A percentile compares a stretch with the other conserved stretches of the same genome.
These are phyloP conservation scores for Hirudinaria manillensis DNA, from an alignment of 2,888 invertebrate genomes.

Conservation along the genomic window DNA sequence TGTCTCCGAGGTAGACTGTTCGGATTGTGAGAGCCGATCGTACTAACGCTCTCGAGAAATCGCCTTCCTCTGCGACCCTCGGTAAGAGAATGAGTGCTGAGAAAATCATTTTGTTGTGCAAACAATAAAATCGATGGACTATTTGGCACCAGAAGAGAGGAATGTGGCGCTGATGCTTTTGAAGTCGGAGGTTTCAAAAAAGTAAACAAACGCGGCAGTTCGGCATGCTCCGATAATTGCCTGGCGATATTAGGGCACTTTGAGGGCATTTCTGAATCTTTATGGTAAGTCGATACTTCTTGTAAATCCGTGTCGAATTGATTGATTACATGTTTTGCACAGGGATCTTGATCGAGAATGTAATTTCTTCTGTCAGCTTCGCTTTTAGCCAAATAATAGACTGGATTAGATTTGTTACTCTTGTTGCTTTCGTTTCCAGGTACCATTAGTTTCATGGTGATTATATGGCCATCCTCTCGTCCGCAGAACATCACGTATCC, in stretches of 20 bases:
- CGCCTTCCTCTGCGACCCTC: not conserved
- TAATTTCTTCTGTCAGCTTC: conserved; percentile 28
- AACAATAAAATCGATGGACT: conserved; percentile 11
- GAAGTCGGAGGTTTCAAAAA: conserved; percentile 17
- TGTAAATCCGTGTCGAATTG: conserved; percentile 27
- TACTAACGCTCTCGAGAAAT: not conserved
- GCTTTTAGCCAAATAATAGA: conserved; percentile 19
- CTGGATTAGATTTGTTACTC: not conserved
- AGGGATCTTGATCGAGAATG: conserved; percentile 29
- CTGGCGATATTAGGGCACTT: not conserved
- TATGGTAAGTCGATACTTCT: conserved; percentile 7
- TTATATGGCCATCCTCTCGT: conserved; percentile 40
- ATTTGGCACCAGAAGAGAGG: not conserved
- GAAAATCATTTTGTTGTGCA: conserved; percentile 6
- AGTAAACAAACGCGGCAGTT: conserved; percentile 22
- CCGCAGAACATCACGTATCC: conserved; percentile 40
- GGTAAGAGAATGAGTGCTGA: not conserved
- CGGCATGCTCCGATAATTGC: conserved; percentile 25
- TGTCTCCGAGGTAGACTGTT: conserved; percentile 21
- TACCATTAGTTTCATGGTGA: conserved; percentile 39
- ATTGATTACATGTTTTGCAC: not conserved
- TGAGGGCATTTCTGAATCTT: conserved; percentile 25
- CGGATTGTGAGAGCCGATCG: not conserved
- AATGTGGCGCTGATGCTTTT: not conserved
- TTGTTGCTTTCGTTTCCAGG: not conserved